Evolutionary conservation across 2,113 vertebrate genomes (phyloP).

Genomic region (Heptranchias perlo): DNA sequence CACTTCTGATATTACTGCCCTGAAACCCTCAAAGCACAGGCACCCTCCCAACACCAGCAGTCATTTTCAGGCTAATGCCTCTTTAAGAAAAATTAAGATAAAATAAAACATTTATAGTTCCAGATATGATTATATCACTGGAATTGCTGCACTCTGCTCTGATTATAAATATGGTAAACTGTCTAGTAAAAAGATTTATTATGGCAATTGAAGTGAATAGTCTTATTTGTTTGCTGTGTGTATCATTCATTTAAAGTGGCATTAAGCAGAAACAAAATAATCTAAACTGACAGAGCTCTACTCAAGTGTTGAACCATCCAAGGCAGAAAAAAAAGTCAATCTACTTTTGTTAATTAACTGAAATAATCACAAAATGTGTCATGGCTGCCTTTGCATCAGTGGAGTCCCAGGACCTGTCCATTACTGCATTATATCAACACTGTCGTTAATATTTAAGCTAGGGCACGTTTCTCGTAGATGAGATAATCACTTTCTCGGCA

Average conservation of each 20-base stretch:
- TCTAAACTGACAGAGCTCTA: not conserved
- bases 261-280: not conserved
- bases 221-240: not conserved
- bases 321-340: not conserved
- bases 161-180: not conserved
- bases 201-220: not conserved
- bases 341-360: not conserved
- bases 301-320: not conserved
- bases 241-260: not conserved
- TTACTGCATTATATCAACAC: not conserved
- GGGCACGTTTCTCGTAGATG: not conserved
- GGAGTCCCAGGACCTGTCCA: not conserved
- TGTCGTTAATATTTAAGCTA: not conserved
- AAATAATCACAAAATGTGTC: not conserved
- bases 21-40: not conserved
- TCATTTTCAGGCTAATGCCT: not conserved
- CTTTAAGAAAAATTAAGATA: not conserved
- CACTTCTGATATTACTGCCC: not conserved
- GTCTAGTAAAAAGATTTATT: not conserved
- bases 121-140: not conserved
- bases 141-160: not conserved
- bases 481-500: not conserved
- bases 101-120: not conserved
- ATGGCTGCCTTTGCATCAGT: not conserved
- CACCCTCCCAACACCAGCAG: not conserved